Base-by-base conservation (phyloP, 2,113 vertebrate species). In the Antigone vipio region DNA sequence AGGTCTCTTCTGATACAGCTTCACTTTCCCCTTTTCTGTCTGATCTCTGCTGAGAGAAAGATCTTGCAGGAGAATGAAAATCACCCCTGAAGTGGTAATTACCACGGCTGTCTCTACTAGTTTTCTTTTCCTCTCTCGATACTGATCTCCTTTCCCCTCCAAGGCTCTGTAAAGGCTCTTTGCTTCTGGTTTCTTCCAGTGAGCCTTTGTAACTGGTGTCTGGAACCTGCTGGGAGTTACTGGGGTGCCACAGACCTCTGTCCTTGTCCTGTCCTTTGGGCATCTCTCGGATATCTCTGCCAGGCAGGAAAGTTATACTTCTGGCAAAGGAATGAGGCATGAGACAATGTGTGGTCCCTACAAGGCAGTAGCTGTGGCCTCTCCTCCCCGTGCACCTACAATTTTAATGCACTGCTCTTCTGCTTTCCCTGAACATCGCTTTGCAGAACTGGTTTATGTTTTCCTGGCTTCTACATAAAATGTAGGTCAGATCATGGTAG, bases 391-490 rank as follows among this genome's bases (percentile, higher is more conserved):
- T 3, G 10, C 81, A 58, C 44, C 72, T 73, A 27, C 52, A 47
- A 2, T 15, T 76, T 34, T 53, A 58, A 42, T 22, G 19, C 35
- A 21, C 49, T 14, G 5, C 35, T 85, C 74, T 76, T 58, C 42
- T 35, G 69, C 86, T 81, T 59, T 84, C 56, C 74, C 59, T 52
- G 32, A 95, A 44, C n/a, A 29, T 18, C 9, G 1, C 52, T 52
- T 71, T 76, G 74, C 38, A 95, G 88, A 76, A 64, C 8, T 56
- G 55, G 2, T 45, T 89, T 87, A 10, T 34, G 1, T 81, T 92
- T 92, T 84, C 92, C 88, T 81, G 69, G 19, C 35, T 85, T 66
- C 91, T 85, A 34, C 71, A 69, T 29, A 68, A 94, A 92, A 96
- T 77, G 30, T 32, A 92, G 71, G 76, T 75, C 94, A 94, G 60